phyloP scores from a whole-genome alignment of 2,797 vertebrate genomes.

The Macroramphosus scolopax region DNA sequence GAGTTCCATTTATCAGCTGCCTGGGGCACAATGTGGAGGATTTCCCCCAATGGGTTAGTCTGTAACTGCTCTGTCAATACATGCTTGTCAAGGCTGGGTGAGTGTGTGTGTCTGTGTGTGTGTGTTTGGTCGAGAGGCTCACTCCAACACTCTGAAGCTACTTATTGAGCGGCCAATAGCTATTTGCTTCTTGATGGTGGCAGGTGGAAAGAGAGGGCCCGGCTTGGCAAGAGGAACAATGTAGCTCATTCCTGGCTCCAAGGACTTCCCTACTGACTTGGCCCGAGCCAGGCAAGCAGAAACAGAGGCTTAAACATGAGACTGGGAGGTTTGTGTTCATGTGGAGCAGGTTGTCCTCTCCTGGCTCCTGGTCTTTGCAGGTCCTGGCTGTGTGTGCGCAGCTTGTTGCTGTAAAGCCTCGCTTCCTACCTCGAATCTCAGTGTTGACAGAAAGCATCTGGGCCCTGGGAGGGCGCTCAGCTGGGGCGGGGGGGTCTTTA shows the following conservation, averaged over 20 bases:
- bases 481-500: conserved; percentile 59
- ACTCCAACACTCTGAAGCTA: conserved; percentile 89
- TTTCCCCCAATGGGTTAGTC: conserved; percentile 88
- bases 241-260: conserved; percentile 47
- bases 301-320: conserved; percentile 59
- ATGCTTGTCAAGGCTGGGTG: conserved; percentile 89
- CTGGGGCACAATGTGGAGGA: conserved; percentile 82
- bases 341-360: conserved; percentile 73
- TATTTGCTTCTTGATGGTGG: conserved; percentile 87
- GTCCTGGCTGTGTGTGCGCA: conserved; percentile 70
- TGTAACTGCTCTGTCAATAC: conserved; percentile 99
- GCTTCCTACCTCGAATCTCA: conserved; percentile 78
- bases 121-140: conserved; percentile 71
- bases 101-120: conserved; percentile 52
- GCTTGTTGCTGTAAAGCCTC: conserved; percentile 75
- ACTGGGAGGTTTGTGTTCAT: conserved; percentile 72
- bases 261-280: conserved; percentile 34
- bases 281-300: conserved; percentile 61
- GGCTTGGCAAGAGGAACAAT: conserved; percentile 52
- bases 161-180: conserved; percentile 99
- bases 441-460: conserved; percentile 83
- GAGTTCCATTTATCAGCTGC: conserved; percentile 85
- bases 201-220: conserved; percentile 63
- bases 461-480: conserved; percentile 78
- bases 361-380: conserved; percentile 74